Percentiles rank a stretch among this genome's conserved stretches.
These are phyloP conservation scores for Lathamus discolor DNA, from an alignment of 2,113 vertebrate species.

Conservation along the genomic window DNA sequence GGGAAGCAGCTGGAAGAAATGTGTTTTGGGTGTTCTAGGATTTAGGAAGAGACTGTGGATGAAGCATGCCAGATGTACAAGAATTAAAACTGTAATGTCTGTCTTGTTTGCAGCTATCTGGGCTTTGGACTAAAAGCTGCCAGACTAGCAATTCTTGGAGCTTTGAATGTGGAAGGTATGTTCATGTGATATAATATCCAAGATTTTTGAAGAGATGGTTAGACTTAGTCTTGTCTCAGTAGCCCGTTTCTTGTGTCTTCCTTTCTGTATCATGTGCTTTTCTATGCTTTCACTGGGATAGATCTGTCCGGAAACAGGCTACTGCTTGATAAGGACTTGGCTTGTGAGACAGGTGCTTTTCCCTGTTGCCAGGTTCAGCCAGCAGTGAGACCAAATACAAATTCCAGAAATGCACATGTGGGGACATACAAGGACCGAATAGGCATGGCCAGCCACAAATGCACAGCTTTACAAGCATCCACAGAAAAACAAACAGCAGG, in stretches of 20 bases:
- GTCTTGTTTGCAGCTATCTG: slow-evolving; percentile 84
- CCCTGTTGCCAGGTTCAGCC: neutral
- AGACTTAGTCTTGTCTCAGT: neutral
- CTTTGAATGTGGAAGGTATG: slow-evolving; percentile 87
- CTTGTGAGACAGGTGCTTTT: neutral
- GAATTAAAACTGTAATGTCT: neutral
- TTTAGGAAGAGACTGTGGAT: neutral
- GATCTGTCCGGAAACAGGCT: neutral
- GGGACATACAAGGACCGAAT: neutral
- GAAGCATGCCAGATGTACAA: neutral
- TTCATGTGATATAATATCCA: neutral
- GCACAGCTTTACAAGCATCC: neutral
- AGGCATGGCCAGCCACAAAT: neutral
- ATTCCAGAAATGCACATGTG: neutral
- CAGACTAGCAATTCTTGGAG: slow-evolving; percentile 90
- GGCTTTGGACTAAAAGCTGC: slow-evolving; percentile 92
- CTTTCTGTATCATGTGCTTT: neutral
- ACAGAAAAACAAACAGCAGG: neutral
- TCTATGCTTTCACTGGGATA: neutral
- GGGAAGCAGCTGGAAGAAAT: neutral
- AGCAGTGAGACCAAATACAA: neutral
- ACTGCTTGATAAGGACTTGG: neutral
- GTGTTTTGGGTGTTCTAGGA: neutral
- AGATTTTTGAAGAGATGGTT: neutral
- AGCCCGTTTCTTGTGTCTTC: neutral